phyloP scores from a whole-genome alignment of 1,140 invertebrate species.

The Oryctes rhinoceros region DNA sequence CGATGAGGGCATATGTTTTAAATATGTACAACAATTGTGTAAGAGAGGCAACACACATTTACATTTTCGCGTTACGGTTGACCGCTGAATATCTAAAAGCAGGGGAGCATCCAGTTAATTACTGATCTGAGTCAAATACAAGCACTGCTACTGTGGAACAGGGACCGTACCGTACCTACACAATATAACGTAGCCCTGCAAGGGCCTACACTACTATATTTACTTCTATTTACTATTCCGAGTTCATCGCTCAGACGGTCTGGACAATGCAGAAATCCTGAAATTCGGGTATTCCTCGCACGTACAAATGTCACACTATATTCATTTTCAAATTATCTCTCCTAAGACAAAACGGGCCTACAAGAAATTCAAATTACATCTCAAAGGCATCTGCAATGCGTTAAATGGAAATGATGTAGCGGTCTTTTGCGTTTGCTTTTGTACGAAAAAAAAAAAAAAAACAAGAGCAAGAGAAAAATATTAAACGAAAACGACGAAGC shows the following conservation, averaged over 20 bases:
- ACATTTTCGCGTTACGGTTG: conserved; percentile 31
- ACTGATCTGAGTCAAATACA: conserved; percentile 10
- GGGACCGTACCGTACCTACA: not conserved
- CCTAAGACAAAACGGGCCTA: conserved; percentile 31
- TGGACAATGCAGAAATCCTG: conserved; percentile 31
- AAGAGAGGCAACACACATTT: conserved; percentile 6
- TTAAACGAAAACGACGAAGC: too few relatives aligned
- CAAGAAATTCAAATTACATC: conserved; percentile 27
- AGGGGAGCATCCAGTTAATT: conserved; percentile 21
- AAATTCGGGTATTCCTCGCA: not conserved
- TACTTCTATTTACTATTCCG: conserved; percentile 32
- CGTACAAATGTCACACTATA: conserved; percentile 31
- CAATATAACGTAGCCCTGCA: not conserved
- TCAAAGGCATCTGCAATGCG: conserved; percentile 8
- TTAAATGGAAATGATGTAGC: not conserved
- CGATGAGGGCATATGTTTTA: not conserved
- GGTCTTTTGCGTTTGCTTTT: too few relatives aligned
- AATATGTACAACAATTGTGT: conserved; percentile 32
- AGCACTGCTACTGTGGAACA: not conserved
- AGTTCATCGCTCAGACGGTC: conserved; percentile 8
- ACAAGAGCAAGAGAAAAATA: too few relatives aligned
- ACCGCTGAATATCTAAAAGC: conserved; percentile 27
- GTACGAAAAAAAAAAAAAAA: too few relatives aligned
- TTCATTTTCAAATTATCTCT: conserved; percentile 34
- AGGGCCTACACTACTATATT: not conserved